Evolutionary conservation across 2,888 invertebrate genomes (phyloP).

Genomic region (Philereme vetulata): DNA sequence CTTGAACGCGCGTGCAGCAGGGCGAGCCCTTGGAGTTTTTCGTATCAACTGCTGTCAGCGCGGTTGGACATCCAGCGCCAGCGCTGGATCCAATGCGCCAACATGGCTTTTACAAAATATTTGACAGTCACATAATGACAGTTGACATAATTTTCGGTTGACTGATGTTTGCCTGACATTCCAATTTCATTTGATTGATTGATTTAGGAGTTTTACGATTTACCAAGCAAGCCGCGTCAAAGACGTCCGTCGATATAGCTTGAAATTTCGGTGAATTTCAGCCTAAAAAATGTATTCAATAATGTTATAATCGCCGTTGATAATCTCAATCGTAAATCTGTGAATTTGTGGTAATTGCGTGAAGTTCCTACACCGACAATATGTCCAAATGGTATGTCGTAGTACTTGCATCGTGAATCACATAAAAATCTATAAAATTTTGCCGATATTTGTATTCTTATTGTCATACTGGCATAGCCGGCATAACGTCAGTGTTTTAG

Average conservation of each 20-base stretch:
- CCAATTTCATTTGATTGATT: too few species aligned
- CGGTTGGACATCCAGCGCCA: too few species aligned
- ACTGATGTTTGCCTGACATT: too few species aligned
- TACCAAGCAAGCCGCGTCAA: too few species aligned
- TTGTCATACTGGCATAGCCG: neutral
- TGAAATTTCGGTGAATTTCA: neutral
- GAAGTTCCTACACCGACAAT: conserved; percentile 38
- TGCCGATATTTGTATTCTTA: conserved; percentile 25
- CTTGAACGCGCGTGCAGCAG: too few species aligned
- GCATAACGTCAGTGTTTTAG: conserved; percentile 1
- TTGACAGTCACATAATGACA: too few species aligned
- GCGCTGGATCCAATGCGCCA: too few species aligned
- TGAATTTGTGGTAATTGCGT: conserved; percentile 10
- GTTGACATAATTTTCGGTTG: too few species aligned
- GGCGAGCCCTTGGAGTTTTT: too few species aligned
- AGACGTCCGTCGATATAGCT: neutral
- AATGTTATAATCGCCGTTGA: conserved; percentile 17
- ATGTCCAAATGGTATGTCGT: conserved; percentile 74
- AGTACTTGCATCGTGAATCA: conserved; percentile 32
- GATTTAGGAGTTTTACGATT: too few species aligned
- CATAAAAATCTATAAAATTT: conserved; percentile 12
- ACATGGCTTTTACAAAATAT: too few species aligned
- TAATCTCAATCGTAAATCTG: conserved; percentile 5
- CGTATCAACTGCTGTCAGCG: too few species aligned
- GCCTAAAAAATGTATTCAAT: conserved; percentile 37